phyloP scores from a whole-genome alignment of 2,113 vertebrate species.

The Indicator indicator region DNA sequence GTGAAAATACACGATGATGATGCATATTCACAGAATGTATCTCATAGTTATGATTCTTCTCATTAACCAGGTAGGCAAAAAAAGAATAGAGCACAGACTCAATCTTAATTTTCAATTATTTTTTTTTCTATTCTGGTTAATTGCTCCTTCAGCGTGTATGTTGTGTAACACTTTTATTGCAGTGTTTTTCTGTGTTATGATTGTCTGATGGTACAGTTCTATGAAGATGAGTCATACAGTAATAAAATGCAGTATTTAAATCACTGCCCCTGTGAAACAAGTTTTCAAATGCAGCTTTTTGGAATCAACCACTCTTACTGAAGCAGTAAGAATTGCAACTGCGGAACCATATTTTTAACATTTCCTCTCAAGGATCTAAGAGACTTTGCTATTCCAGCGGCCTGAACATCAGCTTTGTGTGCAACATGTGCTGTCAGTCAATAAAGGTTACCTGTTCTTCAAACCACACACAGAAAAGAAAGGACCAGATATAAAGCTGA shows the following conservation, averaged over 20 bases:
- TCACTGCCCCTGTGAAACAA: not conserved
- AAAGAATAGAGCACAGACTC: not conserved
- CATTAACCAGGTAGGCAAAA: not conserved
- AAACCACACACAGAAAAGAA: not conserved
- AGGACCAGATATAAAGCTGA: not conserved
- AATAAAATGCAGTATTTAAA: not conserved
- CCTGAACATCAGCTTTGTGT: not conserved
- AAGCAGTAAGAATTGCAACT: not conserved
- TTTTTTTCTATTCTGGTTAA: not conserved
- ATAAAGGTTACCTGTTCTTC: not conserved
- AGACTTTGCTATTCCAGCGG: not conserved
- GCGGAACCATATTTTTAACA: not conserved
- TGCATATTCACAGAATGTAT: not conserved
- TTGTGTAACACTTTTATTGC: not conserved
- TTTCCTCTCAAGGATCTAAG: not conserved
- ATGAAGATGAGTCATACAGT: not conserved
- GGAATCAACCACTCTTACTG: not conserved
- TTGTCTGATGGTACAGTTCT: accelerated
- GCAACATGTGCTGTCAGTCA: accelerated
- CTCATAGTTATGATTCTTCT: not conserved
- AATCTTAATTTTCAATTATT: not conserved
- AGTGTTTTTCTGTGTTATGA: not conserved
- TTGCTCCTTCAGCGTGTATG: not conserved
- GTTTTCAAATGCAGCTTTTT: not conserved
- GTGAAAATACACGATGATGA: not conserved